A percentile compares a stretch with the other conserved stretches of the same genome.
Conservation (phyloP, 2,113 vertebrate species). For the Hassar affinis region DNA sequence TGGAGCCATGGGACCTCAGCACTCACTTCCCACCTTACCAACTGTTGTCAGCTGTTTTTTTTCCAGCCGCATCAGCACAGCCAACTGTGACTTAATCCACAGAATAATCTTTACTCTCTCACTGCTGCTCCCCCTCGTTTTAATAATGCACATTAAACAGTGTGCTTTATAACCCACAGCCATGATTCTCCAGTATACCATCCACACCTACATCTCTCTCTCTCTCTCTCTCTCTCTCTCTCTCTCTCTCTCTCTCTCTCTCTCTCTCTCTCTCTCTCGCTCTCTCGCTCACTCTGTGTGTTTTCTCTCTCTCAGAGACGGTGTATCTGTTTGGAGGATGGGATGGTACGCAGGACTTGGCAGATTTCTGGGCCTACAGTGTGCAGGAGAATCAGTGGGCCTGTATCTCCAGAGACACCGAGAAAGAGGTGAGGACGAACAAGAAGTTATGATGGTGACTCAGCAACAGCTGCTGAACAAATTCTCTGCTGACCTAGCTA, state of each 20-base stretch:
- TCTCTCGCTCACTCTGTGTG: no score
- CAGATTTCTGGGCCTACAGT: conserved; percentile 98
- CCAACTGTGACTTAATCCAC: neutral
- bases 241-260: conserved; percentile 33
- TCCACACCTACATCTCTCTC: no score
- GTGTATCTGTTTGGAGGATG: conserved; percentile 98
- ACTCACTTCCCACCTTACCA: conserved; percentile 67
- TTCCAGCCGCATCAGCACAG: conserved; percentile 29
- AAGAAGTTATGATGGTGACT: conserved; percentile 15
- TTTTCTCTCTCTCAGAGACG: conserved; percentile 77
- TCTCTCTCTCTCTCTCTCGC: neutral
- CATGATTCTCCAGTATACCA: no score
- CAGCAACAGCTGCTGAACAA: conserved; percentile 10
- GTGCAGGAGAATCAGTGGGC: conserved; percentile 98
- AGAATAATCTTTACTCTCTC: neutral
- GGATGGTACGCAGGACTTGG: conserved; percentile 98
- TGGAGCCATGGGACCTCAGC: conserved; percentile 64
- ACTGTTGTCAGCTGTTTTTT: conserved; percentile 61
- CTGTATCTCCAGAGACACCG: conserved; percentile 95
- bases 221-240: no score
- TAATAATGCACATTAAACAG: neutral
- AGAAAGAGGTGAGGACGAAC: conserved; percentile 82
- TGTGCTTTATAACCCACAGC: no score
- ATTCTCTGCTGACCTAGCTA: conserved; percentile 12
- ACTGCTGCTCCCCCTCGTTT: neutral